Conservation (phyloP, 2,113 vertebrate genomes). For the Lagenorhynchus albirostris region DNA sequence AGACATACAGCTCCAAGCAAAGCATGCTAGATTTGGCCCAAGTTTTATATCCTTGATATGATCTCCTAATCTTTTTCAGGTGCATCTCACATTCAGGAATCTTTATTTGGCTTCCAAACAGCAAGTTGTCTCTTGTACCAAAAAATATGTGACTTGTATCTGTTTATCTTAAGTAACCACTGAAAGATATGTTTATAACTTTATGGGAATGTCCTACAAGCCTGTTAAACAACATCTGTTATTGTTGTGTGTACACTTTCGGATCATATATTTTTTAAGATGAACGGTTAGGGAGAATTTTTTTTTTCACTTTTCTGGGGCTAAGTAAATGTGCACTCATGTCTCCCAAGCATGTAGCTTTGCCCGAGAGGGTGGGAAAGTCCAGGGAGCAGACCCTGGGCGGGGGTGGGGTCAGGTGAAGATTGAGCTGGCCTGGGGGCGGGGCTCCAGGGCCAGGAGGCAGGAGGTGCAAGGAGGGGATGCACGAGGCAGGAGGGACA, state of each 20-base stretch:
- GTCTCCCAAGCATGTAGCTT: background rate
- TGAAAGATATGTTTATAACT: conserved; percentile 74
- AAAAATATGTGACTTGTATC: conserved; percentile 66
- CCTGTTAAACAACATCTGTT: conserved; percentile 58
- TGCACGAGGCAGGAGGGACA: rapidly evolving
- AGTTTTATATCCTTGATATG: conserved; percentile 56
- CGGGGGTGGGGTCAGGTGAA: rapidly evolving
- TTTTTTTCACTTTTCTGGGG: background rate
- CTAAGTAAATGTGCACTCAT: background rate
- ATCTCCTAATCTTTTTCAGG: conserved; percentile 76
- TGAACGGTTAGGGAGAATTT: background rate
- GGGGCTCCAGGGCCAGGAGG: rapidly evolving
- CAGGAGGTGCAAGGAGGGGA: background rate
- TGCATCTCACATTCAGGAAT: conserved; percentile 75
- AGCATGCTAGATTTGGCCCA: conserved; percentile 37
- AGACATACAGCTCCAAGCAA: conserved; percentile 67
- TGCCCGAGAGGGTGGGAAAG: background rate
- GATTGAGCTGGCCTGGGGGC: rapidly evolving
- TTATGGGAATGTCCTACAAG: conserved; percentile 46
- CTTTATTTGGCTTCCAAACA: conserved; percentile 72
- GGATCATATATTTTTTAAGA: background rate
- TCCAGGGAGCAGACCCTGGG: rapidly evolving
- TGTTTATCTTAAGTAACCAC: conserved; percentile 77
- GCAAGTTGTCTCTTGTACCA: conserved; percentile 65
- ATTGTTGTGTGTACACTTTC: conserved; percentile 45